A percentile compares a stretch with the other conserved stretches of the same genome.
phyloP scores from a whole-genome alignment of 1,140 invertebrate species.

The Pteromalus puparum region DNA sequence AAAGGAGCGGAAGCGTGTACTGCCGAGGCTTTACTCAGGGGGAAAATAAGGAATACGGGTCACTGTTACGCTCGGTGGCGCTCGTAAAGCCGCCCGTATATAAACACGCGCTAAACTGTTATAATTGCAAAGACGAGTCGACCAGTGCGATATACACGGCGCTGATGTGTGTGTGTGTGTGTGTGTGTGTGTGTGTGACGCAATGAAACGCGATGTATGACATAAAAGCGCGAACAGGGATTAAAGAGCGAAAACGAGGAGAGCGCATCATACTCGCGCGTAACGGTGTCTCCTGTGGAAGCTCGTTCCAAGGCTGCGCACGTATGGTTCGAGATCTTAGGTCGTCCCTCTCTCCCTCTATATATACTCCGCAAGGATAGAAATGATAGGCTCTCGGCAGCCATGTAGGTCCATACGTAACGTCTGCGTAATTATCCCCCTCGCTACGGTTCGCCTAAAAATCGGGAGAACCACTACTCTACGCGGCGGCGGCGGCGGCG shows the following conservation, averaged over 20 bases:
- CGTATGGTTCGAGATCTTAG: conserved; percentile 3
- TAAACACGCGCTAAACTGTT: not conserved
- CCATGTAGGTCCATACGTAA: not conserved
- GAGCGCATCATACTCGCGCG: not conserved
- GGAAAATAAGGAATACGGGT: conserved; percentile 40
- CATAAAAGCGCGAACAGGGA: not conserved
- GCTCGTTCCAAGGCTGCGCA: conserved; percentile 35
- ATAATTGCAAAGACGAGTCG: not conserved
- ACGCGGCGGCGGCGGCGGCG: not conserved
- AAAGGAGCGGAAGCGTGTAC: conserved; percentile 14
- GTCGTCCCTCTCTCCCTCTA: not conserved
- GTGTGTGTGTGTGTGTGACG: not conserved
- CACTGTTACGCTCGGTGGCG: conserved; percentile 30
- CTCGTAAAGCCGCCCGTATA: not conserved
- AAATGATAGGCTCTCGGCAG: not conserved
- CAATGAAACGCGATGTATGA: not conserved
- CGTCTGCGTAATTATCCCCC: not conserved
- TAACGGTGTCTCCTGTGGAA: conserved; percentile 22
- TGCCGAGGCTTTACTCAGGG: not conserved
- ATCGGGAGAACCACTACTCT: not conserved
- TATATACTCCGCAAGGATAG: not conserved
- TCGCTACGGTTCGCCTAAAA: not conserved
- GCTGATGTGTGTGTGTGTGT: not conserved
- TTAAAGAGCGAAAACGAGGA: conserved; percentile 8
- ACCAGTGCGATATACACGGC: not conserved